phyloP scores from a whole-genome alignment of 2,113 vertebrate species.

The Junco hyemalis region DNA sequence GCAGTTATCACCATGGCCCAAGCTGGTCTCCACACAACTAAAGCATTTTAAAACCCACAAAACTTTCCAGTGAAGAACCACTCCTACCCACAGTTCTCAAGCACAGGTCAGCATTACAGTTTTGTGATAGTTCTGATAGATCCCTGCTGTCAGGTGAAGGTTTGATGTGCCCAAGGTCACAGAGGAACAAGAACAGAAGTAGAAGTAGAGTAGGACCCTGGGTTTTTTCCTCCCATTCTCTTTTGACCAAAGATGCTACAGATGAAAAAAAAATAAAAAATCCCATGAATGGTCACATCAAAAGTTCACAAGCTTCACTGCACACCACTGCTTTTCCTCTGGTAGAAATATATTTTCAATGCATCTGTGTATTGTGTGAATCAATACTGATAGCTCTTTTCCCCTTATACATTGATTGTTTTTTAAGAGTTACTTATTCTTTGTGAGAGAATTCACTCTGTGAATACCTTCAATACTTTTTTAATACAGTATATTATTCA shows the following conservation, averaged over 20 bases:
- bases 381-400: not conserved
- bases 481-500: not conserved
- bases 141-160: not conserved
- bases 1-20: not conserved
- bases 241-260: not conserved
- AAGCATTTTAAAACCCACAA: not conserved
- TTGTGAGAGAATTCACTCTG: not conserved
- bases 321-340: not conserved
- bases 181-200: not conserved
- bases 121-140: not conserved
- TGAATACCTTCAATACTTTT: not conserved
- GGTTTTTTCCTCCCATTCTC: not conserved
- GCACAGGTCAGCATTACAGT: not conserved
- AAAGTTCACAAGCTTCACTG: not conserved
- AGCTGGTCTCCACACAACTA: not conserved
- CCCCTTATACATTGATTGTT: not conserved
- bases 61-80: not conserved
- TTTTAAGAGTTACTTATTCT: not conserved
- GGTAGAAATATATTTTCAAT: not conserved
- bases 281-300: not conserved
- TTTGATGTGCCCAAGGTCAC: not conserved
- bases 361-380: not conserved
- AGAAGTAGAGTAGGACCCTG: not conserved
- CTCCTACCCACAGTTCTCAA: not conserved
- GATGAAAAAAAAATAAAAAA: not conserved